Conservation (phyloP, 2,797 vertebrate species). For the Setipinna tenuifilis region DNA sequence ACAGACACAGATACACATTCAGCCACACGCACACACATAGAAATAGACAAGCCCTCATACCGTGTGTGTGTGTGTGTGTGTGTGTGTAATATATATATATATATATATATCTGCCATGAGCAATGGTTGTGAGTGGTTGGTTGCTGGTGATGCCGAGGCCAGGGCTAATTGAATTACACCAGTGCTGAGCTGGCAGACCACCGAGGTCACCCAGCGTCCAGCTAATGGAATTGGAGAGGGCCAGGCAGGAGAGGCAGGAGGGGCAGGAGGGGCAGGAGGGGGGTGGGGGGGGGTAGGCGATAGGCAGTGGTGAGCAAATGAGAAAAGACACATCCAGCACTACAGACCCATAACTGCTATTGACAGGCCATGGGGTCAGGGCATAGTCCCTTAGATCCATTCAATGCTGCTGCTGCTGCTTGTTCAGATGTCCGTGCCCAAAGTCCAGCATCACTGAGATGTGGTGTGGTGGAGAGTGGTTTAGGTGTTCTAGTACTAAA, state of each 20-base stretch:
- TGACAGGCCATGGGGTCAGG: not conserved
- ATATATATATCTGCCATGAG: not conserved
- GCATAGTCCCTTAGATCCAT: not conserved
- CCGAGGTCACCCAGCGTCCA: slow-evolving; percentile 28
- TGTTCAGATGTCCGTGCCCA: not conserved
- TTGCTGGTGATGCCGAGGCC: slow-evolving; percentile 13
- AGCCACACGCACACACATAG: not conserved
- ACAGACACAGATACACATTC: too few relatives aligned
- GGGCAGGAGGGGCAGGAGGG: too few relatives aligned
- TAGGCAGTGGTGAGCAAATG: too few relatives aligned
- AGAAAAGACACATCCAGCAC: not conserved
- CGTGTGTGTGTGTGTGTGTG: too few relatives aligned
- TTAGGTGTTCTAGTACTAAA: too few relatives aligned
- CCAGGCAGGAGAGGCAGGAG: too few relatives aligned
- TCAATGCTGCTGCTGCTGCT: not conserved
- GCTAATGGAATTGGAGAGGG: slow-evolving; percentile 34
- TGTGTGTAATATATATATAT: too few relatives aligned
- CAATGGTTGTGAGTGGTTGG: not conserved
- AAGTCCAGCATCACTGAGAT: not conserved
- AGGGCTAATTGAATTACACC: slow-evolving; percentile 43
- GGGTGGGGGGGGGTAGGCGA: not conserved
- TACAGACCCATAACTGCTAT: not conserved
- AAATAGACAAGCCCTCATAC: too few relatives aligned
- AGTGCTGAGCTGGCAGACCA: slow-evolving; percentile 40
- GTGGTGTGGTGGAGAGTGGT: not conserved